Conservation (phyloP, 2,888 invertebrate species). For the Fragum fragum region DNA sequence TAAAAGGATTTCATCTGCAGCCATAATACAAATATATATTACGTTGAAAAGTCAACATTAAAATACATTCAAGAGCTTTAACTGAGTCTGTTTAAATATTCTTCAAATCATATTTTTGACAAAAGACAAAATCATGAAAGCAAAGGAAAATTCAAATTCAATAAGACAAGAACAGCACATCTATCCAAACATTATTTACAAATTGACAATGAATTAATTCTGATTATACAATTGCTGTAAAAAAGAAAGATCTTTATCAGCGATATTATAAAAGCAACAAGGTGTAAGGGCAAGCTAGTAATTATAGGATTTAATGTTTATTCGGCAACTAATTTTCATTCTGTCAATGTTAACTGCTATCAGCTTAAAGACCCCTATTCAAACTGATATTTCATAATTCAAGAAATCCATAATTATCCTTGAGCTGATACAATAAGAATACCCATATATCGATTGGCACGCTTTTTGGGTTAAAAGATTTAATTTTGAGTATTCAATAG, state of each 20-base stretch:
- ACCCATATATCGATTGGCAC: conserved; percentile 48
- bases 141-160: conserved; percentile 15
- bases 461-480: conserved; percentile 64
- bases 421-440: conserved; percentile 41
- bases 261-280: conserved; percentile 25
- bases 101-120: neutral
- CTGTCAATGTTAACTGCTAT: conserved; percentile 28
- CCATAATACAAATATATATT: conserved; percentile 23
- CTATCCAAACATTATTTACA: conserved; percentile 30
- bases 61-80: conserved; percentile 18
- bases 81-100: conserved; percentile 26
- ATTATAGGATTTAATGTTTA: conserved; percentile 32
- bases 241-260: conserved; percentile 22
- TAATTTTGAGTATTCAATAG: conserved; percentile 19
- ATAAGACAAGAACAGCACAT: conserved; percentile 26
- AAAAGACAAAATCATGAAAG: conserved; percentile 14
- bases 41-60: conserved; percentile 18
- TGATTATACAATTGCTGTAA: conserved; percentile 27
- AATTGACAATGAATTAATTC: conserved; percentile 21
- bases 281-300: conserved; percentile 28
- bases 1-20: conserved; percentile 19
- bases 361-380: conserved; percentile 23
- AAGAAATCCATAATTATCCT: conserved; percentile 59
- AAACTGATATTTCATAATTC: conserved; percentile 66
- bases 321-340: conserved; percentile 31